These are phyloP conservation scores for Sphaeramia orbicularis DNA, from an alignment of 2,797 vertebrate genomes.

Conservation along the genomic window DNA sequence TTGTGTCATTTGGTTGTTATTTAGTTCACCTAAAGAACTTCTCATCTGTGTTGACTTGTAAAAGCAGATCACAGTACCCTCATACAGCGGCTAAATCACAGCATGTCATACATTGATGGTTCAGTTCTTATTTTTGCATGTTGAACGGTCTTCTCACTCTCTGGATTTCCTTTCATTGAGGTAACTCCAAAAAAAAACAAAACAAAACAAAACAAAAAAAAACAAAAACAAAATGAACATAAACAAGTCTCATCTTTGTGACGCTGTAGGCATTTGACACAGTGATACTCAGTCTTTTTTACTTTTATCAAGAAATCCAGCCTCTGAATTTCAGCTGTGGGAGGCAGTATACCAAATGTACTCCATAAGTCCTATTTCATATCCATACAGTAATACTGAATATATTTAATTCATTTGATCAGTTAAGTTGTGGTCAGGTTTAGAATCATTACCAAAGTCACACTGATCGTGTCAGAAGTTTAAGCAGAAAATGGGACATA, in stretches of 20 bases:
- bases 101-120: too few relatives aligned
- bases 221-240: conserved; percentile 11
- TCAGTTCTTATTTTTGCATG: too few relatives aligned
- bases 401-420: neutral
- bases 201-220: too few relatives aligned
- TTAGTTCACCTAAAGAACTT: neutral
- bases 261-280: neutral
- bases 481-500: conserved; percentile 7
- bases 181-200: neutral
- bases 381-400: neutral
- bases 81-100: too few relatives aligned
- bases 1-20: neutral
- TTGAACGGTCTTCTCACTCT: too few relatives aligned
- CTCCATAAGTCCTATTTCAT: neutral
- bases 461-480: neutral
- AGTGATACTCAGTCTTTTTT: conserved; percentile 18
- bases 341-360: neutral
- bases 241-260: neutral
- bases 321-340: neutral
- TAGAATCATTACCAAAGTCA: conserved; percentile 1
- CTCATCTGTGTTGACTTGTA: neutral
- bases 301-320: conserved; percentile 7
- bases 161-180: too few relatives aligned
- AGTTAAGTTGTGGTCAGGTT: conserved; percentile 4
- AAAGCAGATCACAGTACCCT: neutral